phyloP scores from a whole-genome alignment of 2,113 vertebrate species.

The Microcebus griseorufus region DNA sequence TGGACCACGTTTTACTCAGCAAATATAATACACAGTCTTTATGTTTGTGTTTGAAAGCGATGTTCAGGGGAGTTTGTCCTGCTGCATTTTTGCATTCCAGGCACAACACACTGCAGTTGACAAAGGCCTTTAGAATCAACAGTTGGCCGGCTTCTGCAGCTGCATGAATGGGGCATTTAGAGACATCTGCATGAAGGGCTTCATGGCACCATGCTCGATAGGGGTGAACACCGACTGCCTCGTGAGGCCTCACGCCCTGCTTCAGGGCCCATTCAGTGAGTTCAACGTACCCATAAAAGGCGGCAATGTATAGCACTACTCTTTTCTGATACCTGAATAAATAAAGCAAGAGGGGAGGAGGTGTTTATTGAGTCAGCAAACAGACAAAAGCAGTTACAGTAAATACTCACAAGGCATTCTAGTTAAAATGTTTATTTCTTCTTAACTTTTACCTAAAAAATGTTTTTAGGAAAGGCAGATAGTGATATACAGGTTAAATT shows the following conservation, averaged over 20 bases:
- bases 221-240: slow-evolving; percentile 84
- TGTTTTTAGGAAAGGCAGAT: background rate
- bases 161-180: slow-evolving; percentile 84
- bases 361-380: background rate
- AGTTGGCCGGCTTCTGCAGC: slow-evolving; percentile 85
- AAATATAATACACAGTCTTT: slow-evolving; percentile 84
- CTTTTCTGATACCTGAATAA: slow-evolving; percentile 85
- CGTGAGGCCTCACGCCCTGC: slow-evolving; percentile 75
- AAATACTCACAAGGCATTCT: background rate
- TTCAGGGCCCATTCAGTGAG: slow-evolving; percentile 86
- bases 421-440: background rate
- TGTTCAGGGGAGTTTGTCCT: slow-evolving; percentile 79
- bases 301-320: slow-evolving; percentile 86
- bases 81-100: slow-evolving; percentile 81
- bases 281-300: slow-evolving; percentile 84
- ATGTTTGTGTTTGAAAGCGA: slow-evolving; percentile 79
- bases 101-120: slow-evolving; percentile 79
- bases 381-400: background rate
- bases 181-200: slow-evolving; percentile 81
- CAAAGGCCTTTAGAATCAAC: slow-evolving; percentile 86
- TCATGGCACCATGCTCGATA: slow-evolving; percentile 86
- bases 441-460: background rate
- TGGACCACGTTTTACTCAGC: slow-evolving; percentile 84
- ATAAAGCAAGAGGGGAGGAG: background rate
- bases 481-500: background rate